Conservation (phyloP, 2,797 vertebrate species). For the Mionectes olivaceus region DNA sequence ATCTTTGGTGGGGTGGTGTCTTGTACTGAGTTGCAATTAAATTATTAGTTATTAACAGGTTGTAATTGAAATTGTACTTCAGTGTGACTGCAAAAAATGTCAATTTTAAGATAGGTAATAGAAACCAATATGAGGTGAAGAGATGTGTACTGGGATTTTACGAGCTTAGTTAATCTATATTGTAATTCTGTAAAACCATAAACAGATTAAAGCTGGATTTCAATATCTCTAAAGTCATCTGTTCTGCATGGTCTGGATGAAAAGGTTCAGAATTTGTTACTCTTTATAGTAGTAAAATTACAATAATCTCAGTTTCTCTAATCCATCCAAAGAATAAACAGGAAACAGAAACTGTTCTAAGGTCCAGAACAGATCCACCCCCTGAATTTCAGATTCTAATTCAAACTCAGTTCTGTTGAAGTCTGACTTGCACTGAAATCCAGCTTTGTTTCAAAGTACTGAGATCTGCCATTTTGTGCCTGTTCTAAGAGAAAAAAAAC, state of each 20-base stretch:
- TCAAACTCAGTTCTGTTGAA: background rate
- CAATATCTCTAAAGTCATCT: background rate
- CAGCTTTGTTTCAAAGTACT: background rate
- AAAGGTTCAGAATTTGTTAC: background rate
- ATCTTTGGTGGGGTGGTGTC: constrained; percentile 17
- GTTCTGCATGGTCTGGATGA: background rate
- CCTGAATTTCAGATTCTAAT: background rate
- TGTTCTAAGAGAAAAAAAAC: background rate
- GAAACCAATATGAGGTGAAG: background rate
- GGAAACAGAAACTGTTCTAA: background rate
- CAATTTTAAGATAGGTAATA: background rate
- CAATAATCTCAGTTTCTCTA: background rate
- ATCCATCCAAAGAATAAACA: background rate
- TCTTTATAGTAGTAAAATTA: background rate
- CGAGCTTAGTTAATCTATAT: background rate
- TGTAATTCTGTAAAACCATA: constrained; percentile 8
- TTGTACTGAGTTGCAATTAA: constrained; percentile 38
- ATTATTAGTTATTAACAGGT: constrained; percentile 56
- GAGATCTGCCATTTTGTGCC: background rate
- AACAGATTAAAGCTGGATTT: background rate
- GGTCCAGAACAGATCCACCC: background rate
- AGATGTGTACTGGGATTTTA: background rate
- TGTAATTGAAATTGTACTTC: constrained; percentile 45
- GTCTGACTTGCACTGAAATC: background rate
- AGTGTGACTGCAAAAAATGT: background rate